Evolutionary conservation across 1,140 invertebrate species (phyloP), one percentile per base, ranked within the genome.

Genomic region (Marisa cornuarietis): DNA sequence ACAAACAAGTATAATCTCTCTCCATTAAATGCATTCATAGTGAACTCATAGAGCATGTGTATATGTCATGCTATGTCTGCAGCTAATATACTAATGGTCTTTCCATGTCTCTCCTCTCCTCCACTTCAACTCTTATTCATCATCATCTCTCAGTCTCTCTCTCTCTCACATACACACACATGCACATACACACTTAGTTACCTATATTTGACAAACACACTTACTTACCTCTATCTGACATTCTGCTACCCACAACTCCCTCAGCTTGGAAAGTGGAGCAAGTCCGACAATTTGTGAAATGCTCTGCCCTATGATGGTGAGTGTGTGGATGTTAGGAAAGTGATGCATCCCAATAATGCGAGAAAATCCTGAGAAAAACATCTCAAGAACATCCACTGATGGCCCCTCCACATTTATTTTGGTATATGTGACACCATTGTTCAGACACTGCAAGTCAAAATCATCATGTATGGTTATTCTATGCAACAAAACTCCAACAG

Each of bases 341-440:
- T 86, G 78, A 61, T 88, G 79, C 79, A 90, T 77, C 10, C 86
- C 86, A 69, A 85, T 81, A 14, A 91, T 83, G 26, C 82, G 78
- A 20, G 88, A 87, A 77, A 83, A 89, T 6, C 89, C 89, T 71
- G 88, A 88, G 79, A 91, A 91, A 76, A 90, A 91, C 87, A 90
- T 90, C 80, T 91, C 90, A 62, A 90, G 63, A 11, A 83, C 76
- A 63, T 83, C 74, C 49, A 85, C 76, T 31, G 78, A 72, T 68
- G 79, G 80, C 63, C 84, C 85, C 58, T 88, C 87, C 68, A 80
- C 73, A 16, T 76, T 65, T 26, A 89, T 65, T 62, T 87, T 86
- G 72, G 79, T 82, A 80, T 84, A 86, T 73, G 83, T 87, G 42
- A 90, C 71, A 42, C 90, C 90, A 90, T 90, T 90, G 54, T 82